Evolutionary conservation across 1,140 invertebrate genomes (phyloP).

Genomic region (Drosophila novamexicana): DNA sequence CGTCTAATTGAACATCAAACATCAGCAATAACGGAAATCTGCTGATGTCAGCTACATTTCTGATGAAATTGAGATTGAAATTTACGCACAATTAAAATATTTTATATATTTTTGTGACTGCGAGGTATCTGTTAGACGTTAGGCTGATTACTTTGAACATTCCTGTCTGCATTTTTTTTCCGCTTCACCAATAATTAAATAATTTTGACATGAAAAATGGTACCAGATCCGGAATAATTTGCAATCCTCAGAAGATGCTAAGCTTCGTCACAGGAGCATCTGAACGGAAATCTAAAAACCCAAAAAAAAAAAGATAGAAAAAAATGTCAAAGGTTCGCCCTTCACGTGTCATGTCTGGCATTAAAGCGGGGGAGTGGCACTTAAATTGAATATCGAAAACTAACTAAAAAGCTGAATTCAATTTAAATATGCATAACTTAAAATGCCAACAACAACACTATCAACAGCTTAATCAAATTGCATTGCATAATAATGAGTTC

Average conservation of each 20-base stretch:
- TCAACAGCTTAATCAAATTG: slow-evolving; percentile 43
- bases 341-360: slow-evolving; percentile 28
- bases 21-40: too few relatives aligned
- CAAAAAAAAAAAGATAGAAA: too few relatives aligned
- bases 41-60: too few relatives aligned
- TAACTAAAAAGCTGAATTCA: slow-evolving; percentile 21
- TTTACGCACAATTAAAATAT: too few relatives aligned
- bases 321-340: slow-evolving; percentile 1
- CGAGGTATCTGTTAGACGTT: slow-evolving; percentile 15
- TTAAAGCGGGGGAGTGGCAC: slow-evolving; percentile 13
- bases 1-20: too few relatives aligned
- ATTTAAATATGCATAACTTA: slow-evolving; percentile 42
- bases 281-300: background rate
- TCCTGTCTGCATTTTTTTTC: slow-evolving; percentile 35
- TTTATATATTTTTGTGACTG: background rate
- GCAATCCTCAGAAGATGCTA: slow-evolving; percentile 12
- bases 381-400: slow-evolving; percentile 31
- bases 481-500: slow-evolving; percentile 39
- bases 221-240: slow-evolving; percentile 32
- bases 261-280: slow-evolving; percentile 7
- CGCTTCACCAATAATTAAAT: slow-evolving; percentile 67
- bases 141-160: background rate
- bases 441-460: slow-evolving; percentile 52
- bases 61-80: too few relatives aligned
- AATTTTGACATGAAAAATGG: slow-evolving; percentile 72